phyloP scores from a whole-genome alignment of 1,140 invertebrate genomes.

The Trachymyrmex cornetzi region DNA sequence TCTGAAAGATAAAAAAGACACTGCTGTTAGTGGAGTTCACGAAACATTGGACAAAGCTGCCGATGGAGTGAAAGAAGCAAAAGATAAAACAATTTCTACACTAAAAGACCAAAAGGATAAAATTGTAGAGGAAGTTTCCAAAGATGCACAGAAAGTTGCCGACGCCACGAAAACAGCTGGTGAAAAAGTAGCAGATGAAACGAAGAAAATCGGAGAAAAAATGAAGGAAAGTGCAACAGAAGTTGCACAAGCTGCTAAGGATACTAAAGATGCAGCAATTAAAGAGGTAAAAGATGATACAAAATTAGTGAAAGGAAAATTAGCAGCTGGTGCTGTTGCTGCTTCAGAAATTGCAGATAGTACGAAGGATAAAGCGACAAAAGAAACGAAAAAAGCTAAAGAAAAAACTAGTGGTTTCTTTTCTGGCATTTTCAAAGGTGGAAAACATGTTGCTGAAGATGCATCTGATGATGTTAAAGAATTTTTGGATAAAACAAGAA shows the following conservation, averaged over 20 bases:
- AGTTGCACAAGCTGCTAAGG: background rate
- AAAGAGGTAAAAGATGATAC: slow-evolving; percentile 41
- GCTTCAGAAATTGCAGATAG: background rate
- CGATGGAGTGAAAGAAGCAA: slow-evolving; percentile 46
- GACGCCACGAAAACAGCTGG: slow-evolving; percentile 24
- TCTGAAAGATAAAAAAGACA: slow-evolving; percentile 34
- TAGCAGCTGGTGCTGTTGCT: background rate
- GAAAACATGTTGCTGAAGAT: slow-evolving; percentile 68
- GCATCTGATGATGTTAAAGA: slow-evolving; percentile 68
- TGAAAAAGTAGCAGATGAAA: slow-evolving; percentile 31
- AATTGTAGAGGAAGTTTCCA: background rate
- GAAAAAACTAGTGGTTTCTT: slow-evolving; percentile 69
- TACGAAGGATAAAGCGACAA: slow-evolving; percentile 16
- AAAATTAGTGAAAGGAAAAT: slow-evolving; percentile 18
- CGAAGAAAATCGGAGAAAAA: background rate
- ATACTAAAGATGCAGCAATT: slow-evolving; percentile 39
- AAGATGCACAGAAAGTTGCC: background rate
- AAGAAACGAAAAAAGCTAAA: slow-evolving; percentile 62
- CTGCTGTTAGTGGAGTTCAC: background rate
- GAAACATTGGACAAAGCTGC: background rate
- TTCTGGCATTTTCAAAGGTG: slow-evolving; percentile 73
- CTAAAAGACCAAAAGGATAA: slow-evolving; percentile 53
- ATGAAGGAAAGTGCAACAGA: background rate
- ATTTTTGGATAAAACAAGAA: slow-evolving; percentile 63
- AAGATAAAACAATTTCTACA: slow-evolving; percentile 57